A percentile compares a stretch with the other conserved stretches of the same genome.
phyloP scores from a whole-genome alignment of 2,113 vertebrate genomes.

The Sylvietta virens region DNA sequence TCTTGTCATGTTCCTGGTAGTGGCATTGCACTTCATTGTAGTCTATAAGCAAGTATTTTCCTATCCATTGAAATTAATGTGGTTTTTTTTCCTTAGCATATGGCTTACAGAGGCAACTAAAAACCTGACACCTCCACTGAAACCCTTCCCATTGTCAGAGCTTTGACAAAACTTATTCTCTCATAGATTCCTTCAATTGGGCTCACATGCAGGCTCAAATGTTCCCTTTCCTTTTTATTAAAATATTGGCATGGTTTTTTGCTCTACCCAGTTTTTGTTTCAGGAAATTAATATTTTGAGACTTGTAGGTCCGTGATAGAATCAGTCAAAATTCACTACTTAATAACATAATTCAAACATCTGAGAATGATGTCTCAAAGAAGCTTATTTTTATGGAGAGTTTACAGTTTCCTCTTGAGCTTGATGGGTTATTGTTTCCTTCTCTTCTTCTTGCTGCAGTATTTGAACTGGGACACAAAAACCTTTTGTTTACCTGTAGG shows the following conservation, averaged over 20 bases:
- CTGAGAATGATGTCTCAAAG: neutral
- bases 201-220: neutral
- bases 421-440: neutral
- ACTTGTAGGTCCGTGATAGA: neutral
- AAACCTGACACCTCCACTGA: neutral
- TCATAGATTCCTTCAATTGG: neutral
- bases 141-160: neutral
- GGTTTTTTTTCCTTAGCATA: neutral
- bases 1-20: neutral
- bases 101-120: fast-evolving
- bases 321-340: neutral
- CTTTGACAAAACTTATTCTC: neutral
- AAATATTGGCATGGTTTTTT: neutral
- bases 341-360: neutral
- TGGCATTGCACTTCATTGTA: neutral
- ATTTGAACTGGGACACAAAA: neutral
- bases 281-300: neutral
- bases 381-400: neutral
- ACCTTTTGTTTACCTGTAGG: neutral
- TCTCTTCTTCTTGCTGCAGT: neutral
- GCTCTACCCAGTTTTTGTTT: neutral
- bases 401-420: neutral
- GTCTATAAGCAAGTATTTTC: neutral
- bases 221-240: neutral
- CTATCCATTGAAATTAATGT: neutral